A percentile compares a stretch with the other conserved stretches of the same genome.
Evolutionary conservation across 2,113 vertebrate genomes (phyloP).

Genomic region (Catharus bicknelli): DNA sequence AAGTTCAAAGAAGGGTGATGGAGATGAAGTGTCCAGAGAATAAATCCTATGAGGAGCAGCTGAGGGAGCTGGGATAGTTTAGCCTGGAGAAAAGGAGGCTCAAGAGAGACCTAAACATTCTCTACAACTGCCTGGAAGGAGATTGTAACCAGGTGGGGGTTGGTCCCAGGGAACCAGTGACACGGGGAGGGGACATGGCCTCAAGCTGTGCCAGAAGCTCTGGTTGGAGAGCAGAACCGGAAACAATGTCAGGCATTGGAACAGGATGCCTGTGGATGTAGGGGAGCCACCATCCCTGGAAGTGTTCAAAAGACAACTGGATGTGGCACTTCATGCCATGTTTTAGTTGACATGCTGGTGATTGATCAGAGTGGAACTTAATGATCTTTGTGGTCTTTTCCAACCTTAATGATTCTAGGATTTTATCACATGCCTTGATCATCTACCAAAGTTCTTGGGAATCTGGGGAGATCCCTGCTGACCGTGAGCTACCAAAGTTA

Average conservation of each 20-base stretch:
- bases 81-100: not conserved
- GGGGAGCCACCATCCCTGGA: not conserved
- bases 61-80: not conserved
- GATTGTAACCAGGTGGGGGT: not conserved
- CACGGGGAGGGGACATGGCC: no score
- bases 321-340: not conserved
- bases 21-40: not conserved
- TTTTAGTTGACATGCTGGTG: not conserved
- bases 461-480: not conserved
- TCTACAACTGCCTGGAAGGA: not conserved
- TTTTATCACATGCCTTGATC: not conserved
- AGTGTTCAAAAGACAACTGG: not conserved
- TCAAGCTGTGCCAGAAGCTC: not conserved
- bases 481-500: not conserved
- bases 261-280: not conserved
- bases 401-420: not conserved
- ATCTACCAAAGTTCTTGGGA: not conserved
- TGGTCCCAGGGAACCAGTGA: not conserved
- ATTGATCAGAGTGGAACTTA: not conserved
- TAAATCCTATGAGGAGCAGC: not conserved
- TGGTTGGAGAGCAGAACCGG: no score
- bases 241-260: not conserved
- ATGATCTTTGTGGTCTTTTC: not conserved
- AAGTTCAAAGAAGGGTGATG: rapidly evolving
- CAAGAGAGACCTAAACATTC: not conserved